A percentile compares a stretch with the other conserved stretches of the same genome.
Evolutionary conservation across 1,140 invertebrate genomes (phyloP).

Genomic region (Carcinoscorpius rotundicauda): DNA sequence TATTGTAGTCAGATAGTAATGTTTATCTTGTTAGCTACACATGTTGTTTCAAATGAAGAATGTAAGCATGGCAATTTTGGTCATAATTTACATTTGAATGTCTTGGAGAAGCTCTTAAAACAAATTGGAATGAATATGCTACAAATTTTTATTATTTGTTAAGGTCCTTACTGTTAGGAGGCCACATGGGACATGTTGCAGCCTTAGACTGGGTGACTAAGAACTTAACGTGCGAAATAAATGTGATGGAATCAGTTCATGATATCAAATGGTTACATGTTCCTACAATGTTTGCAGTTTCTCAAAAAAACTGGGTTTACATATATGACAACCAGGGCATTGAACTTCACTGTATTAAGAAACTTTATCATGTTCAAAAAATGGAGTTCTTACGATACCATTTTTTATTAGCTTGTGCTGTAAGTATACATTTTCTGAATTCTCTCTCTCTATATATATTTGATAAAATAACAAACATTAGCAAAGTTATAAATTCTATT

Average conservation of each 20-base stretch:
- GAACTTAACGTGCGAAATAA: constrained; percentile 86
- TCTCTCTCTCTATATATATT: too few species aligned
- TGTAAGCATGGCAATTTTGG: too few species aligned
- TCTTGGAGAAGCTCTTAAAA: too few species aligned
- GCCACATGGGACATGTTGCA: constrained; percentile 82
- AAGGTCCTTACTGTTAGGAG: constrained; percentile 74
- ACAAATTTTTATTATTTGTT: too few species aligned
- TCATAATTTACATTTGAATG: too few species aligned
- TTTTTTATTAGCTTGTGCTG: constrained; percentile 77
- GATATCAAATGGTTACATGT: constrained; percentile 75
- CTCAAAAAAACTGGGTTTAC: constrained; percentile 93
- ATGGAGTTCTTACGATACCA: constrained; percentile 97
- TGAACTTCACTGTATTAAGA: constrained; percentile 92
- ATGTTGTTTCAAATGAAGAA: too few species aligned
- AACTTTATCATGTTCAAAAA: constrained; percentile 57
- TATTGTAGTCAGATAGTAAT: too few species aligned
- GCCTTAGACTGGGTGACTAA: constrained; percentile 98
- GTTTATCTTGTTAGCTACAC: too few species aligned
- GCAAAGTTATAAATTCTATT: too few species aligned
- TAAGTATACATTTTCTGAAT: constrained; percentile 35
- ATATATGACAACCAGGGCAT: constrained; percentile 96
- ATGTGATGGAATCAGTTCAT: constrained; percentile 90
- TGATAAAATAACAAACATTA: too few species aligned
- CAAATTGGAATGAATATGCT: too few species aligned
- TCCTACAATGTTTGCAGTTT: constrained; percentile 94